These are phyloP conservation scores for Saccopteryx leptura DNA, from an alignment of 2,113 vertebrate species.

Conservation along the genomic window DNA sequence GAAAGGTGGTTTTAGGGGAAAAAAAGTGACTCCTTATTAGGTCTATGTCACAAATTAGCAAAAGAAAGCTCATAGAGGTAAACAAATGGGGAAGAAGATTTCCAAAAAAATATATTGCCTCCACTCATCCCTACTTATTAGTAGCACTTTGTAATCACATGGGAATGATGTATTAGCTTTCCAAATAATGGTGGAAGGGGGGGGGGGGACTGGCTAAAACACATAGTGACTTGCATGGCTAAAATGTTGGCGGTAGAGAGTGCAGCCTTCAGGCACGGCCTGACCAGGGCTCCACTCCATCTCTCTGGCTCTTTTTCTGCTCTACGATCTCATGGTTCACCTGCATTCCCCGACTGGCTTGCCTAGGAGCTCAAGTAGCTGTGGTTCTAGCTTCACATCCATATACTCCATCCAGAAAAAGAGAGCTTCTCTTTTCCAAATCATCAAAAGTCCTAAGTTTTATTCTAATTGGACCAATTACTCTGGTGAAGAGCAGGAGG, in stretches of 20 bases:
- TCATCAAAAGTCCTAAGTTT: neutral
- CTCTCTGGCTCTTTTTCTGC: neutral
- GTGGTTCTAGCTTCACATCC: neutral
- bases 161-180: neutral
- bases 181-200: neutral
- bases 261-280: neutral
- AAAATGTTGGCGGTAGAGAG: neutral
- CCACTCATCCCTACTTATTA: neutral
- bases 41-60: neutral
- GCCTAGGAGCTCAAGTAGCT: neutral
- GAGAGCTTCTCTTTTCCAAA: neutral
- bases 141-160: neutral
- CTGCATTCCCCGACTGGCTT: neutral
- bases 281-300: neutral
- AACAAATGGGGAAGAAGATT: neutral
- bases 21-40: neutral
- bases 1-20: neutral
- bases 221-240: neutral
- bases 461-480: neutral
- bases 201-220: neutral
- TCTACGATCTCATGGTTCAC: neutral
- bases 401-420: neutral
- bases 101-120: neutral
- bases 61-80: neutral
- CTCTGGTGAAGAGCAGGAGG: neutral